A percentile compares a stretch with the other conserved stretches of the same genome.
phyloP scores from a whole-genome alignment of 2,797 vertebrate genomes.

The Danio kyathit region DNA sequence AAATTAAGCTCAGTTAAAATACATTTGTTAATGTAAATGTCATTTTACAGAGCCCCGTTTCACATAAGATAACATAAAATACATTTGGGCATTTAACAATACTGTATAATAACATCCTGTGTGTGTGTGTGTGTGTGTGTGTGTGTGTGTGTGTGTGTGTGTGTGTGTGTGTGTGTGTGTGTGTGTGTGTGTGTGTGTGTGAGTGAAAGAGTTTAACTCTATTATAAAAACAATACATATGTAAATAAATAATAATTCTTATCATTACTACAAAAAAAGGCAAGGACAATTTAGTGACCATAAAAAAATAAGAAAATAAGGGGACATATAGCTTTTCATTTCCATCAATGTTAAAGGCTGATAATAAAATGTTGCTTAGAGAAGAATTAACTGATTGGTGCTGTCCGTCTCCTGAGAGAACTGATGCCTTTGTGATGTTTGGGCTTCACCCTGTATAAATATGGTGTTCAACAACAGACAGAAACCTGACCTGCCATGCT shows the following conservation, averaged over 20 bases:
- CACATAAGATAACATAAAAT: not conserved
- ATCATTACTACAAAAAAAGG: too few relatives aligned
- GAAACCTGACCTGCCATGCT: constrained; percentile 62
- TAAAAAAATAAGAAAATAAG: not conserved
- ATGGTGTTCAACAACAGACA: not conserved
- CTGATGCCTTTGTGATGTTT: not conserved
- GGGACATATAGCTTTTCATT: not conserved
- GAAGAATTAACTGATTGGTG: not conserved
- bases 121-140: not conserved
- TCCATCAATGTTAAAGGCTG: not conserved
- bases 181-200: not conserved
- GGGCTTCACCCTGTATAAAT: constrained; percentile 33
- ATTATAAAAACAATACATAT: too few relatives aligned
- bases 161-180: not conserved
- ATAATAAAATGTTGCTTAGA: not conserved
- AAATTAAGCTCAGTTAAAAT: too few relatives aligned
- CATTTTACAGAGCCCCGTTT: too few relatives aligned
- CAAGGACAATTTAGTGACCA: not conserved
- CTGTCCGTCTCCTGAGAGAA: not conserved
- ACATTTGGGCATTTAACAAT: not conserved
- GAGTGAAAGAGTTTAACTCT: too few relatives aligned
- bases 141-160: too few relatives aligned
- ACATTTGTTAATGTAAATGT: too few relatives aligned
- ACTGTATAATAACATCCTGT: not conserved
- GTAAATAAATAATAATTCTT: too few relatives aligned